A percentile compares a stretch with the other conserved stretches of the same genome.
These are phyloP conservation scores for Catostomus latipinnis DNA, from an alignment of 2,797 vertebrate genomes.

Conservation along the genomic window DNA sequence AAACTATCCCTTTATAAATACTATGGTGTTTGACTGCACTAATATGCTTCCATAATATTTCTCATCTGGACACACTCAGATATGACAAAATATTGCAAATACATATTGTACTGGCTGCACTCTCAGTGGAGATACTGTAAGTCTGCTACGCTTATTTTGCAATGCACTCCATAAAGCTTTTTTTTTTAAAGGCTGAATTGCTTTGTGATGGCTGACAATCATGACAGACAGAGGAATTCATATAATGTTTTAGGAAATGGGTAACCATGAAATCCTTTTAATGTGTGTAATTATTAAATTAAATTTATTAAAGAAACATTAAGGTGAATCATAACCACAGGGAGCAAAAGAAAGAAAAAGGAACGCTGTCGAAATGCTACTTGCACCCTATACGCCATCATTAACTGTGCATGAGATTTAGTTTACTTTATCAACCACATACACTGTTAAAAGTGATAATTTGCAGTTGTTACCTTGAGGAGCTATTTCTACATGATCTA, in stretches of 20 bases:
- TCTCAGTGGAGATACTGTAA: slow-evolving; percentile 45
- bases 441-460: too few species aligned
- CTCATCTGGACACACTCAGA: slow-evolving; percentile 27
- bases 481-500: too few species aligned
- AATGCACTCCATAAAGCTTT: slow-evolving; percentile 45
- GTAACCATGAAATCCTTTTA: not conserved
- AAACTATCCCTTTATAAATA: not conserved
- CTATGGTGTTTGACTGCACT: not conserved
- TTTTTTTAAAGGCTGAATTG: slow-evolving; percentile 30
- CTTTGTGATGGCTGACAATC: slow-evolving; percentile 25
- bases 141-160: slow-evolving; percentile 50
- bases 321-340: not conserved
- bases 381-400: not conserved
- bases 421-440: too few species aligned
- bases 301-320: not conserved
- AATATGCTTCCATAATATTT: slow-evolving; percentile 18
- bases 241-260: slow-evolving; percentile 4
- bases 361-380: not conserved
- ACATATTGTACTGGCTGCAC: slow-evolving; percentile 62
- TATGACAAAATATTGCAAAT: slow-evolving; percentile 39
- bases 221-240: slow-evolving; percentile 28
- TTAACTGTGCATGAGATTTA: not conserved
- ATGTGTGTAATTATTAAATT: not conserved
- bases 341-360: not conserved
- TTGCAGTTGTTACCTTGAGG: too few species aligned